Evolutionary conservation across 1,140 invertebrate genomes (phyloP).

Genomic region (Aplysia californica): DNA sequence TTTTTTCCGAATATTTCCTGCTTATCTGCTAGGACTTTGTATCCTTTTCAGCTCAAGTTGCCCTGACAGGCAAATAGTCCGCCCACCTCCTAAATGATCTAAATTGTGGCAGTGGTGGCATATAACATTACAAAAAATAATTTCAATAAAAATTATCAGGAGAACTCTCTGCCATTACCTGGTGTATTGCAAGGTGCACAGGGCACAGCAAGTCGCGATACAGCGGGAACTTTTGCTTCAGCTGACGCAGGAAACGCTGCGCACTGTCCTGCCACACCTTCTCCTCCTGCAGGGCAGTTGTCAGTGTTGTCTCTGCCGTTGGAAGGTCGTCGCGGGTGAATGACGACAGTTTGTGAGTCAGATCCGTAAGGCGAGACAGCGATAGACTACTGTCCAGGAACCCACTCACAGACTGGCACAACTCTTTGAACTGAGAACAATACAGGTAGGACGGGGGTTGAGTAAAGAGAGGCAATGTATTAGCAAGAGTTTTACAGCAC

Average conservation of each 20-base stretch:
- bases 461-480: no score
- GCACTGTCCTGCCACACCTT: constrained; percentile 52
- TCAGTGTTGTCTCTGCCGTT: background rate
- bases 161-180: no score
- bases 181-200: constrained; percentile 45
- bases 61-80: no score
- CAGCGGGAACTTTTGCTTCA: constrained; percentile 43
- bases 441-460: no score
- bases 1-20: no score
- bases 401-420: constrained; percentile 46
- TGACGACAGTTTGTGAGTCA: constrained; percentile 42
- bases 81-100: no score
- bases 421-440: constrained; percentile 38
- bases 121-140: no score
- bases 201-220: constrained; percentile 58
- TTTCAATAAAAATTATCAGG: no score
- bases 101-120: no score
- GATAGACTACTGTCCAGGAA: constrained; percentile 47
- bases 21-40: no score
- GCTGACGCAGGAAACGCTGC: constrained; percentile 50
- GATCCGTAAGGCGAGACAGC: constrained; percentile 27
- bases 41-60: no score
- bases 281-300: constrained; percentile 41
- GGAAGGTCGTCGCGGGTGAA: background rate
- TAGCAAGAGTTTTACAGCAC: no score